Percentiles rank a stretch among this genome's conserved stretches.
These are phyloP conservation scores for Hofmannophila pseudospretella DNA, from an alignment of 2,888 invertebrate genomes.

Conservation along the genomic window DNA sequence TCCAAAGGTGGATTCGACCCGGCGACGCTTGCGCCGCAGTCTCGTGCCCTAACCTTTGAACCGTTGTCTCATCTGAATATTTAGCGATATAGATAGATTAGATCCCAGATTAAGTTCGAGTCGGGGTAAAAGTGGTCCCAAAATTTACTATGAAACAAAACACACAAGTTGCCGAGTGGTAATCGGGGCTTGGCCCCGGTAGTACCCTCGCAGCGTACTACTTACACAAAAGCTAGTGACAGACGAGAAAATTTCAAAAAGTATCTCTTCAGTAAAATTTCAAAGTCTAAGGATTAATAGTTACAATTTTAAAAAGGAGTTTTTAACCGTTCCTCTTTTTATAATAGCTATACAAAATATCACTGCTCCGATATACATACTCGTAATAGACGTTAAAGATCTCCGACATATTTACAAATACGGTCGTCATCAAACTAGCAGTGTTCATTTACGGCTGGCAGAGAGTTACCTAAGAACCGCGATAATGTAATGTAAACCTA, in stretches of 20 bases:
- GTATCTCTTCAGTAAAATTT: conserved; percentile 31
- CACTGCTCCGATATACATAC: conserved; percentile 67
- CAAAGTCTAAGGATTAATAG: conserved; percentile 45
- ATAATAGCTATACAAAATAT: conserved; percentile 69
- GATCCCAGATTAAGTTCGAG: conserved; percentile 36
- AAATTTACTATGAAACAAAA: conserved; percentile 74
- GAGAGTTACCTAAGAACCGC: conserved; percentile 18
- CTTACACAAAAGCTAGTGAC: conserved; percentile 58
- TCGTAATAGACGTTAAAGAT: conserved; percentile 42
- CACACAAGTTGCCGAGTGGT: conserved; percentile 48
- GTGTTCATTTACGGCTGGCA: conserved; percentile 37
- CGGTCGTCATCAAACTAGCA: conserved; percentile 50
- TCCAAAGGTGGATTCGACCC: too few species aligned
- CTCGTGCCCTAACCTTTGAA: too few species aligned
- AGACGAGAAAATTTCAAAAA: conserved; percentile 29
- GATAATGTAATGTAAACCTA: conserved; percentile 22
- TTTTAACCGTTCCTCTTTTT: conserved; percentile 32
- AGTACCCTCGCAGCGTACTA: conserved; percentile 42
- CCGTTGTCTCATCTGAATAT: too few species aligned
- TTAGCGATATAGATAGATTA: conserved; percentile 29
- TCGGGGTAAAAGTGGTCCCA: conserved; percentile 68
- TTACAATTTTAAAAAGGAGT: conserved; percentile 34
- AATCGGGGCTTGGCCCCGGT: conserved; percentile 23
- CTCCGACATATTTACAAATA: conserved; percentile 60
- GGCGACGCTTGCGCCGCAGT: too few species aligned